Percentiles rank a stretch among this genome's conserved stretches.
phyloP scores from a whole-genome alignment of 2,113 vertebrate genomes.

The Pelodiscus sinensis region DNA sequence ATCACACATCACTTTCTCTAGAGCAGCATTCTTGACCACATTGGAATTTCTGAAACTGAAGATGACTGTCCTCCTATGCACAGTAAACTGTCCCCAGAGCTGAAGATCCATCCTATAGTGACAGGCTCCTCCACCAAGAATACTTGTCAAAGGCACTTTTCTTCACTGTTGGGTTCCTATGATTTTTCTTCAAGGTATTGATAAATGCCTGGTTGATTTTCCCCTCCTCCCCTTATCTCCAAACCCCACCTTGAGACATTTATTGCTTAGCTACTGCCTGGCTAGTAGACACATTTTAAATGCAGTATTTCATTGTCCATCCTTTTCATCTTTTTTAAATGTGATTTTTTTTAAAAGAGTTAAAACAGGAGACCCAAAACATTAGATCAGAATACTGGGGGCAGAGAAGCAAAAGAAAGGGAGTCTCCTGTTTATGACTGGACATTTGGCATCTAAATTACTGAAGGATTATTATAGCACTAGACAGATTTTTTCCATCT shows the following conservation, averaged over 20 bases:
- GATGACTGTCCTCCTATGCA: not conserved
- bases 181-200: not conserved
- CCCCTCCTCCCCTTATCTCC: not conserved
- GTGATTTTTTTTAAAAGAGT: not conserved
- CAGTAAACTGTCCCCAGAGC: not conserved
- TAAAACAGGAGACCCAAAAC: not conserved
- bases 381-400: not conserved
- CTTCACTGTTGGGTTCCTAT: constrained; percentile 9
- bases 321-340: not conserved
- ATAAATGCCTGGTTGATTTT: not conserved
- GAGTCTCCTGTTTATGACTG: not conserved
- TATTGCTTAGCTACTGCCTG: accelerated
- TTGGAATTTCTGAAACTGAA: not conserved
- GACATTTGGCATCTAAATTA: not conserved
- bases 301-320: not conserved
- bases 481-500: not conserved
- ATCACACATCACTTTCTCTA: not conserved
- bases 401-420: not conserved
- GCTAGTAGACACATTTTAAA: not conserved
- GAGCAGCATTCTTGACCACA: not conserved
- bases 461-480: constrained; percentile 10
- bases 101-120: not conserved
- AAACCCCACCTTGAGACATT: not conserved
- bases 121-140: constrained; percentile 4
- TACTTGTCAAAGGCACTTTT: not conserved